Conservation (phyloP, 1,140 invertebrate genomes). For the Philotrypesis tridentata region DNA sequence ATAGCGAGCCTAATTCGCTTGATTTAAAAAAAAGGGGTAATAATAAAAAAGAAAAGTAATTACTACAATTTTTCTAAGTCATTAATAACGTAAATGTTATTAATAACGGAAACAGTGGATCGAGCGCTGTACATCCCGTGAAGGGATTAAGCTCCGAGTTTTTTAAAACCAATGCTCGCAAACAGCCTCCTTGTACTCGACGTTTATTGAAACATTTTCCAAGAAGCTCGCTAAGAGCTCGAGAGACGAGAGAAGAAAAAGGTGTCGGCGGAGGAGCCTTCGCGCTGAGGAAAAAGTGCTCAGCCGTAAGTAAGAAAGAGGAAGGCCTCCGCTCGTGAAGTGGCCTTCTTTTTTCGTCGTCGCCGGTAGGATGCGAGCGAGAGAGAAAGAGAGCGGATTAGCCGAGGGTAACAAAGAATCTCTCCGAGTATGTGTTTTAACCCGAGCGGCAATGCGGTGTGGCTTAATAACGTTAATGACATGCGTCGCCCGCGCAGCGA, state of each 20-base stretch:
- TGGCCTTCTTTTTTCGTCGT: constrained; percentile 10
- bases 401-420: constrained; percentile 16
- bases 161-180: too few species aligned
- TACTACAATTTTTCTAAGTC: too few species aligned
- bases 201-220: neutral
- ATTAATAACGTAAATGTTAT: too few species aligned
- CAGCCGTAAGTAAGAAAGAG: constrained; percentile 4
- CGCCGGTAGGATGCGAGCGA: neutral
- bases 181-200: too few species aligned
- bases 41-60: too few species aligned
- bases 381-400: neutral
- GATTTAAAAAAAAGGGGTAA: too few species aligned
- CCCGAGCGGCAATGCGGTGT: neutral
- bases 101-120: too few species aligned
- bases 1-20: too few species aligned
- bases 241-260: neutral
- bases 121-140: too few species aligned
- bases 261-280: neutral
- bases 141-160: too few species aligned
- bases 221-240: neutral
- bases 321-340: neutral
- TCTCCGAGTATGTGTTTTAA: constrained; percentile 18
- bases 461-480: constrained; percentile 33
- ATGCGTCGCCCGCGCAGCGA: neutral
- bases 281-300: neutral